phyloP scores from a whole-genome alignment of 2,888 invertebrate species.

The Melanargia galathea region DNA sequence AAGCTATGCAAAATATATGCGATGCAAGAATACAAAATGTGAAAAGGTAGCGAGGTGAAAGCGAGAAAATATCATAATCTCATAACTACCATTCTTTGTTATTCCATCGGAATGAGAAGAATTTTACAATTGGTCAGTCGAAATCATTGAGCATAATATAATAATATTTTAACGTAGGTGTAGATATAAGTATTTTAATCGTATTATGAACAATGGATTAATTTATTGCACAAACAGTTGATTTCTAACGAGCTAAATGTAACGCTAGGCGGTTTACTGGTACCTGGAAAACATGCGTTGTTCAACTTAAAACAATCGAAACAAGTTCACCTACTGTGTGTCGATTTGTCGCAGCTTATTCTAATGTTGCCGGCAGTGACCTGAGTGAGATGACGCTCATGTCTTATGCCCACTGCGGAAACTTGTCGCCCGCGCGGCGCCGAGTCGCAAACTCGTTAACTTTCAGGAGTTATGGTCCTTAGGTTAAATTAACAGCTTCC shows the following conservation, averaged over 20 bases:
- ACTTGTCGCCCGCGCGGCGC: not conserved
- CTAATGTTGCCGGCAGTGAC: constrained; percentile 68
- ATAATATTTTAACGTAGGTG: constrained; percentile 52
- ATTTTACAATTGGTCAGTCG: constrained; percentile 79
- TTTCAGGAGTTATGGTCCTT: too few species aligned
- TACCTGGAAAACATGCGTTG: constrained; percentile 50
- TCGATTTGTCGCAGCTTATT: constrained; percentile 55
- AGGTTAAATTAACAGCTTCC: not conserved
- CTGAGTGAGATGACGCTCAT: constrained; percentile 58
- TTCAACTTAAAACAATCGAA: constrained; percentile 43
- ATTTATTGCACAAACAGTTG: constrained; percentile 75
- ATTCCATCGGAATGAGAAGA: constrained; percentile 49
- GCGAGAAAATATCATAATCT: not conserved
- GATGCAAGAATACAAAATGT: constrained; percentile 4
- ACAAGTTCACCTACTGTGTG: constrained; percentile 39
- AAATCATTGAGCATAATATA: constrained; percentile 75
- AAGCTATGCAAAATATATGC: constrained; percentile 8
- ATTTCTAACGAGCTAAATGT: constrained; percentile 58
- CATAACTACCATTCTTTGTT: constrained; percentile 7
- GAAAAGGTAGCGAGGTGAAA: constrained; percentile 4
- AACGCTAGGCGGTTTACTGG: constrained; percentile 47
- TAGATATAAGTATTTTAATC: constrained; percentile 51
- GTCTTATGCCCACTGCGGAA: constrained; percentile 39
- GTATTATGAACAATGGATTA: constrained; percentile 66
- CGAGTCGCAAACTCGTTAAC: too few species aligned